A percentile compares a stretch with the other conserved stretches of the same genome.
Evolutionary conservation across 2,888 invertebrate genomes (phyloP).

Genomic region (Leistus spinibarbis): DNA sequence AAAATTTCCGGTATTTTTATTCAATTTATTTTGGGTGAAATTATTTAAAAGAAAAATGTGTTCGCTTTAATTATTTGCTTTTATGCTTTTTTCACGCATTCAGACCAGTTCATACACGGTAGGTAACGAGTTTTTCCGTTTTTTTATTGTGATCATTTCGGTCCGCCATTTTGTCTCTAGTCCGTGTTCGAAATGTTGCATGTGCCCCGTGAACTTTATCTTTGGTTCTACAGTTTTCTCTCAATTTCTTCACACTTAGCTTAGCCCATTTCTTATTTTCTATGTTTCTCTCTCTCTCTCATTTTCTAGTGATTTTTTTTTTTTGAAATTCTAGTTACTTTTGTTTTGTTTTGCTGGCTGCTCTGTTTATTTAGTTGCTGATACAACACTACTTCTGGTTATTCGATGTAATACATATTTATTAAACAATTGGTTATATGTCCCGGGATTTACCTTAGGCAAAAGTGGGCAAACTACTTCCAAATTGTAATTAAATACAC

Average conservation of each 20-base stretch:
- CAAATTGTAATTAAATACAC: too few relatives aligned
- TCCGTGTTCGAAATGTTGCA: constrained; percentile 6
- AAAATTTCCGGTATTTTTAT: too few relatives aligned
- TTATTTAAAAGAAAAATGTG: too few relatives aligned
- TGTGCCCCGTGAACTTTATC: background rate
- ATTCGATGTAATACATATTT: background rate
- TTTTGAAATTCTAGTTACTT: background rate
- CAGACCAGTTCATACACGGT: constrained; percentile 58
- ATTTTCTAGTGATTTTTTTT: background rate
- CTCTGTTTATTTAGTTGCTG: constrained; percentile 4
- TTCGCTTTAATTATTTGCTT: constrained; percentile 52
- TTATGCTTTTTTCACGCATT: constrained; percentile 57
- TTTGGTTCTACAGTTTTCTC: background rate
- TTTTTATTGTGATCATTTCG: background rate
- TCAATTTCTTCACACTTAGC: constrained; percentile 13
- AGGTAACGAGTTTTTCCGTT: constrained; percentile 51
- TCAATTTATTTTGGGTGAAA: too few relatives aligned
- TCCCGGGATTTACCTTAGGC: too few relatives aligned
- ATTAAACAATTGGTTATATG: too few relatives aligned
- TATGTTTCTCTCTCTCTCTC: constrained; percentile 24
- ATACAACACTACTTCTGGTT: constrained; percentile 4
- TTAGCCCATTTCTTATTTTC: background rate
- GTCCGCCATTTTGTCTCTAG: constrained; percentile 29
- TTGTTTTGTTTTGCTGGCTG: background rate
- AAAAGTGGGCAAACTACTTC: too few relatives aligned